These are phyloP conservation scores for Coecobrya sp. DNA, from an alignment of 2,888 invertebrate genomes.

Conservation along the genomic window DNA sequence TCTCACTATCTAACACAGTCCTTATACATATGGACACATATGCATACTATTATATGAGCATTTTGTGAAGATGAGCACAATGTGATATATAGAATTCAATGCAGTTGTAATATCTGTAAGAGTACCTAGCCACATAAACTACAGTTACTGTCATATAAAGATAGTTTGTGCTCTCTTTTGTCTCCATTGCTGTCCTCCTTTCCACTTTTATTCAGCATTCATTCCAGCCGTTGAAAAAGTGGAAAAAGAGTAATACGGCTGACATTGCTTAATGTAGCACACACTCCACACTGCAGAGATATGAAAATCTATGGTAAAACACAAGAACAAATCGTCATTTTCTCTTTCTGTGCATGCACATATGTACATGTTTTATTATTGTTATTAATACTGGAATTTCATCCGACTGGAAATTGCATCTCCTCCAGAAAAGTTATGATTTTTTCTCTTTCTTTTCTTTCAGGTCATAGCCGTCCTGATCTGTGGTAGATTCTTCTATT, in stretches of 20 bases:
- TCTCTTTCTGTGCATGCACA: not conserved
- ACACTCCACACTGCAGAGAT: not conserved
- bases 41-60: not conserved
- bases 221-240: not conserved
- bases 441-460: conserved; percentile 37
- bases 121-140: not conserved
- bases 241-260: not conserved
- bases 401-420: not conserved
- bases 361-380: not conserved
- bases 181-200: conserved; percentile 14
- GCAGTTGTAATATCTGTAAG: not conserved
- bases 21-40: conserved; percentile 2
- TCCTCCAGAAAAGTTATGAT: not conserved
- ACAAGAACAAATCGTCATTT: conserved; percentile 21
- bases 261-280: not conserved
- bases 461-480: conserved; percentile 82
- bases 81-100: not conserved
- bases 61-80: not conserved
- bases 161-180: conserved; percentile 51
- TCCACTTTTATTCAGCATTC: not conserved
- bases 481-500: conserved; percentile 84
- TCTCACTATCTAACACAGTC: conserved; percentile 23
- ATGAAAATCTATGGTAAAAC: not conserved
- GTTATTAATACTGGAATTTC: not conserved
- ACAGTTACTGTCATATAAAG: conserved; percentile 64